phyloP scores from a whole-genome alignment of 1,140 invertebrate species.

The Anastrepha obliqua region DNA sequence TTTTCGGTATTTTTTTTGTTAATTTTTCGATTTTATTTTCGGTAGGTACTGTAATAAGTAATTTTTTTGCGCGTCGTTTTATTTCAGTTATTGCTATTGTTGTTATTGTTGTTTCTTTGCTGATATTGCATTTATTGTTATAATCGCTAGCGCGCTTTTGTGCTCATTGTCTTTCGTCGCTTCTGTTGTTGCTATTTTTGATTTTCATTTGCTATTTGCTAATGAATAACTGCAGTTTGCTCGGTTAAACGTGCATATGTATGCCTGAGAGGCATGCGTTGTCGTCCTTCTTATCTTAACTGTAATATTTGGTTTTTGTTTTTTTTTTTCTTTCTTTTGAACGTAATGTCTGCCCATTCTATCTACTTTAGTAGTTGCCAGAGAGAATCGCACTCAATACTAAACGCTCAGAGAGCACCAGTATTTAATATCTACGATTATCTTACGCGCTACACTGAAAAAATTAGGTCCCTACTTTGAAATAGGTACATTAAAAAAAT shows the following conservation, averaged over 20 bases:
- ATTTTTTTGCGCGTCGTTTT: background rate
- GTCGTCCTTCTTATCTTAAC: background rate
- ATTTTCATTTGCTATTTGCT: no score
- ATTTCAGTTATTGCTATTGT: background rate
- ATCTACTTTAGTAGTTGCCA: background rate
- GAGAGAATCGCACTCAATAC: background rate
- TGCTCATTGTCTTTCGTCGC: background rate
- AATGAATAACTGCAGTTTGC: background rate
- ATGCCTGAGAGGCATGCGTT: no score
- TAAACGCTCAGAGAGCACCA: background rate
- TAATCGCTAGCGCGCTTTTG: conserved; percentile 30
- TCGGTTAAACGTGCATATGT: background rate
- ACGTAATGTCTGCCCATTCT: background rate
- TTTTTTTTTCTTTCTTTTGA: background rate
- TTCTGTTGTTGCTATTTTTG: conserved; percentile 27
- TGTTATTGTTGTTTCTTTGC: background rate
- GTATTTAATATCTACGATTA: background rate
- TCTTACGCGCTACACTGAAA: background rate
- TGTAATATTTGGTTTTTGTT: background rate
- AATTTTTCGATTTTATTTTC: conserved; percentile 3
- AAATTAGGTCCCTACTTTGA: background rate
- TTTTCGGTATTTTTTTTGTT: background rate
- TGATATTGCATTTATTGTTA: conserved; percentile 20
- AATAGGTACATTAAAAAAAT: no score
- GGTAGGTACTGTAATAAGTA: background rate